Conservation (phyloP, 1,140 invertebrate genomes). For the Drosophila nannoptera region DNA sequence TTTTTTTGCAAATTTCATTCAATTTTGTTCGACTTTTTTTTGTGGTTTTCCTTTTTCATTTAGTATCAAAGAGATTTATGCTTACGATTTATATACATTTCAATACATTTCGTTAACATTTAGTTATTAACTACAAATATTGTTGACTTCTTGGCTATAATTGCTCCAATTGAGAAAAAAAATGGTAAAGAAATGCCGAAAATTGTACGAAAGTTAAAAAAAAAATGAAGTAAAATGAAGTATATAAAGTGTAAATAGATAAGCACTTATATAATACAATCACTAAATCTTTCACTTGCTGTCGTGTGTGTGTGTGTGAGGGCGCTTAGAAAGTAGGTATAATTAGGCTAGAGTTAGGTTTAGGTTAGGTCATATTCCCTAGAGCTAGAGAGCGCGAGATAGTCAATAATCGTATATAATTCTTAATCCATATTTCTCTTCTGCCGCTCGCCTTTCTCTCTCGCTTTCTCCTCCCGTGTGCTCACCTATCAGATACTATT, state of each 20-base stretch:
- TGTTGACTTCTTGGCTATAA: slow-evolving; percentile 57
- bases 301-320: slow-evolving; percentile 57
- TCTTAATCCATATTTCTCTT: slow-evolving; percentile 17
- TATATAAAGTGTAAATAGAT: slow-evolving; percentile 48
- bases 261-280: slow-evolving; percentile 71
- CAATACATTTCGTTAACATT: slow-evolving; percentile 67
- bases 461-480: slow-evolving; percentile 26
- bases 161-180: slow-evolving; percentile 55
- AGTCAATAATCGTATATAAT: slow-evolving; percentile 58
- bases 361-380: slow-evolving; percentile 56
- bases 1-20: slow-evolving; percentile 51
- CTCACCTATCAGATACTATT: slow-evolving; percentile 55
- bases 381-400: slow-evolving; percentile 64
- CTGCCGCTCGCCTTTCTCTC: slow-evolving; percentile 23
- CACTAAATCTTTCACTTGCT: slow-evolving; percentile 73
- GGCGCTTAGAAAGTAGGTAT: slow-evolving; percentile 29
- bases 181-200: slow-evolving; percentile 46
- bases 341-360: slow-evolving; percentile 71
- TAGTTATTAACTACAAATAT: slow-evolving; percentile 62
- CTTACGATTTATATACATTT: slow-evolving; percentile 75
- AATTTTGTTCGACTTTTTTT: slow-evolving; percentile 44
- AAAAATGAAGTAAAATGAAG: slow-evolving; percentile 59
- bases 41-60: slow-evolving; percentile 23
- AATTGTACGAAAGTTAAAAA: slow-evolving; percentile 50
- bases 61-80: slow-evolving; percentile 25